Percentiles rank a stretch among this genome's conserved stretches.
Evolutionary conservation across 1,140 invertebrate species (phyloP).

Genomic region (Mylabris phalerata): DNA sequence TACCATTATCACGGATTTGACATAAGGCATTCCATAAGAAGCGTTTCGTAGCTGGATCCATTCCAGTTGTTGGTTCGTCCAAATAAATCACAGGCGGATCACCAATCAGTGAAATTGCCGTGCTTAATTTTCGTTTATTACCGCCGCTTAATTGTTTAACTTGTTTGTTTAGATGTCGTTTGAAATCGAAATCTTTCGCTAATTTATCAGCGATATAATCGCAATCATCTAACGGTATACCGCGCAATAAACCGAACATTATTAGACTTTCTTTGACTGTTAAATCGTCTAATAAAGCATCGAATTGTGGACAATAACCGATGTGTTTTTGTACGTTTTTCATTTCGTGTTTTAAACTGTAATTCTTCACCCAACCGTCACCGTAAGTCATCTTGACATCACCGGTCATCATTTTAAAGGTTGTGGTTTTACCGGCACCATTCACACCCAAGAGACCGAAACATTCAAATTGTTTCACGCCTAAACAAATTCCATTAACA

Average conservation of each 20-base stretch:
- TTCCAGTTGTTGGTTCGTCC: conserved; percentile 77
- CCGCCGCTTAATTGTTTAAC: conserved; percentile 73
- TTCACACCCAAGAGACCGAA: conserved; percentile 87
- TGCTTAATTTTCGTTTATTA: conserved; percentile 89
- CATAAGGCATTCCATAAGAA: conserved; percentile 67
- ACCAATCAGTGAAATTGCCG: conserved; percentile 82
- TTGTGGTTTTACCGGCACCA: conserved; percentile 68
- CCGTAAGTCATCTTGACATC: conserved; percentile 49
- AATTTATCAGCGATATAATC: conserved; percentile 35
- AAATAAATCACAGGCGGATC: conserved; percentile 80
- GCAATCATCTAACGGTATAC: conserved; percentile 49
- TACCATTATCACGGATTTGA: conserved; percentile 51
- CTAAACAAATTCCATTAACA: conserved; percentile 63
- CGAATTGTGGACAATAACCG: conserved; percentile 77
- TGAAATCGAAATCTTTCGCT: conserved; percentile 43
- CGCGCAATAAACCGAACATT: conserved; percentile 68
- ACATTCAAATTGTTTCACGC: conserved; percentile 57
- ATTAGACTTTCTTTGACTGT: conserved; percentile 69
- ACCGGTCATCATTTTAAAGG: conserved; percentile 84
- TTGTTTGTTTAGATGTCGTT: conserved; percentile 47
- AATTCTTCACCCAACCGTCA: conserved; percentile 33
- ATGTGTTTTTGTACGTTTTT: conserved; percentile 52
- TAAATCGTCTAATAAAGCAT: conserved; percentile 71
- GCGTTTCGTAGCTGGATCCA: conserved; percentile 74
- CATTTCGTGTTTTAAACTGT: conserved; percentile 46